A percentile compares a stretch with the other conserved stretches of the same genome.
These are phyloP conservation scores for Emmelina monodactyla DNA, from an alignment of 2,888 invertebrate species.

Conservation along the genomic window DNA sequence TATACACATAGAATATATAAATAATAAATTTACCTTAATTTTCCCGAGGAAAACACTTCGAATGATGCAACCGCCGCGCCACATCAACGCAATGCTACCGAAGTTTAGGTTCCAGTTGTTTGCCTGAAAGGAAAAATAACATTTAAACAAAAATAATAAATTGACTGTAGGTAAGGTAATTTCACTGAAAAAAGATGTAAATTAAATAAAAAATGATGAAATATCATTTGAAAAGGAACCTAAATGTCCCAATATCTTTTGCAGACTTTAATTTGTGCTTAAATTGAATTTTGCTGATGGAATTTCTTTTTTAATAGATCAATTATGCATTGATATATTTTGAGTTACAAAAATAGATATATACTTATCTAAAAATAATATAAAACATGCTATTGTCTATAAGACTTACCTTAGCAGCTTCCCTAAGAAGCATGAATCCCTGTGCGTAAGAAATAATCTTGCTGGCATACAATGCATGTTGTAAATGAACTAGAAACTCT, in stretches of 20 bases:
- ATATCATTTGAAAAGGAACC: not conserved
- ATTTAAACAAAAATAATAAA: slow-evolving; percentile 2
- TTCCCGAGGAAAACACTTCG: slow-evolving; percentile 72
- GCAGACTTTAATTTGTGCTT: too few relatives aligned
- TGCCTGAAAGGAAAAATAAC: slow-evolving; percentile 22
- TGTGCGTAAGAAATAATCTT: slow-evolving; percentile 99
- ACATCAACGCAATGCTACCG: slow-evolving; percentile 98
- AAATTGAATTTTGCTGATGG: too few relatives aligned
- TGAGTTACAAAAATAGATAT: too few relatives aligned
- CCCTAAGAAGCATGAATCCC: slow-evolving; percentile 94
- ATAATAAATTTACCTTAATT: slow-evolving; percentile 38
- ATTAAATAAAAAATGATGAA: not conserved
- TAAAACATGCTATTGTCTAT: too few relatives aligned
- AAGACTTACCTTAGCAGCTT: slow-evolving; percentile 85
- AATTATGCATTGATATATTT: too few relatives aligned
- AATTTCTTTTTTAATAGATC: too few relatives aligned
- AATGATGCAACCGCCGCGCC: slow-evolving; percentile 99
- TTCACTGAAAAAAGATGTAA: not conserved
- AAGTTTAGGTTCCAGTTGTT: slow-evolving; percentile 96
- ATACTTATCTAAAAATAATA: too few relatives aligned
- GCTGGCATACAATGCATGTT: slow-evolving; percentile 93
- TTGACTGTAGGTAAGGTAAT: not conserved
- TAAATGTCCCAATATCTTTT: too few relatives aligned
- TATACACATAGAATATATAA: too few relatives aligned
- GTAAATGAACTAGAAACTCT: slow-evolving; percentile 83